Evolutionary conservation across 2,797 vertebrate species (phyloP).

Genomic region (Danio aesculapii): DNA sequence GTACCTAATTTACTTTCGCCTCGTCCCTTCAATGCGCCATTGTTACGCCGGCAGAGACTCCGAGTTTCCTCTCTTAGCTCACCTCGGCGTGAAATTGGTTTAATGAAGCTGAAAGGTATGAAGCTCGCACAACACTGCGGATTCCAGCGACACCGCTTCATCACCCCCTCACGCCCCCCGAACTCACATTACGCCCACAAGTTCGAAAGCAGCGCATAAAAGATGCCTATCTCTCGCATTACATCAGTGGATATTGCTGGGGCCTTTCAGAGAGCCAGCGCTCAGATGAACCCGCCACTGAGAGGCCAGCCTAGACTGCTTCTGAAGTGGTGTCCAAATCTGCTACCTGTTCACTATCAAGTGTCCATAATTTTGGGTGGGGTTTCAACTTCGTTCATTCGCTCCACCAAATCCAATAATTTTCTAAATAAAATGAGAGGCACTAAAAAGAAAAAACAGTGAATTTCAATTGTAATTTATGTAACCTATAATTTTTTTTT

Average conservation of each 20-base stretch:
- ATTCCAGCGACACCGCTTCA: constrained; percentile 96
- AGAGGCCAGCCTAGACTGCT: constrained; percentile 77
- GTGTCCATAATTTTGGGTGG: too few species aligned
- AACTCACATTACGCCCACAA: constrained; percentile 93
- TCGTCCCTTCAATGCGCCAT: constrained; percentile 98
- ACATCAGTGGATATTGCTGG: constrained; percentile 94
- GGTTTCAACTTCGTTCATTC: too few species aligned
- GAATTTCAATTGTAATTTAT: too few species aligned
- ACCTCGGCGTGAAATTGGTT: constrained; percentile 99
- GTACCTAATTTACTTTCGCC: constrained; percentile 99
- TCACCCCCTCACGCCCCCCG: constrained; percentile 75
- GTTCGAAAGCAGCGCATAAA: constrained; percentile 96
- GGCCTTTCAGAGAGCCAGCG: constrained; percentile 82
- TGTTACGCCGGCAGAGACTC: constrained; percentile 93
- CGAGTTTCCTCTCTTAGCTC: constrained; percentile 98
- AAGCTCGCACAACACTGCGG: constrained; percentile 97
- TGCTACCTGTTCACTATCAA: too few species aligned
- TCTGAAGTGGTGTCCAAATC: too few species aligned
- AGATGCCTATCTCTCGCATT: constrained; percentile 96
- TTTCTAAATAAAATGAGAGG: too few species aligned
- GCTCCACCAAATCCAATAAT: too few species aligned
- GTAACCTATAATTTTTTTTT: too few species aligned
- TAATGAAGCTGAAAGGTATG: constrained; percentile 99
- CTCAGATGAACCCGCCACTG: constrained; percentile 75
- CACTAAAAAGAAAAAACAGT: too few species aligned